These are phyloP conservation scores for Xestia xanthographa DNA, from an alignment of 2,888 invertebrate species.

Conservation along the genomic window DNA sequence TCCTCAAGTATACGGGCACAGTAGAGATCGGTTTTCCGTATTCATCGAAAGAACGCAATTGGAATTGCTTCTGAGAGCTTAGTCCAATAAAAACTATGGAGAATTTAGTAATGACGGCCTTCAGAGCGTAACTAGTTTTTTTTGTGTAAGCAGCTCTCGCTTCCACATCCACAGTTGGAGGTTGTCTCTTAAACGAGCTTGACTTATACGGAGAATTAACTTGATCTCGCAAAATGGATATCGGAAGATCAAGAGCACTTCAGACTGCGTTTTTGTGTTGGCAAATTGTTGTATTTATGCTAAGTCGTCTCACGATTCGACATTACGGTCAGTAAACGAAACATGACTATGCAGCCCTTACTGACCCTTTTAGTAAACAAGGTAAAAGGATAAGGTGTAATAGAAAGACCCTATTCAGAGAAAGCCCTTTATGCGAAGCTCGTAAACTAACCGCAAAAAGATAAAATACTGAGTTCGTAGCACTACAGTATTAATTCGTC, in stretches of 20 bases:
- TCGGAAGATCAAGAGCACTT: conserved; percentile 53
- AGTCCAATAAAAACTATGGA: conserved; percentile 79
- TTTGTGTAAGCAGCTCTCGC: conserved; percentile 76
- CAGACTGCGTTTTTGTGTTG: conserved; percentile 40
- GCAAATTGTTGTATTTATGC: conserved; percentile 32
- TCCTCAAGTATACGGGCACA: conserved; percentile 39
- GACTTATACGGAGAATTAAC: conserved; percentile 71
- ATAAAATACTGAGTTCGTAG: conserved; percentile 41
- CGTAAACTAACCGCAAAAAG: conserved; percentile 54
- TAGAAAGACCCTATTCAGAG: conserved; percentile 46
- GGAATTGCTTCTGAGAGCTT: conserved; percentile 78
- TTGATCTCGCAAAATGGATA: conserved; percentile 57
- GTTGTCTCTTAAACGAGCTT: conserved; percentile 75
- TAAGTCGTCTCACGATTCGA: conserved; percentile 24
- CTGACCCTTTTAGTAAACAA: conserved; percentile 16
- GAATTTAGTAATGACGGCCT: conserved; percentile 86
- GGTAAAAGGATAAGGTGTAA: conserved; percentile 16
- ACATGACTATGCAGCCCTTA: conserved; percentile 3
- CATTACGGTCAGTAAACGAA: conserved; percentile 7
- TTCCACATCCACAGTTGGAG: conserved; percentile 73
- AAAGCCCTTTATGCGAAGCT: conserved; percentile 45
- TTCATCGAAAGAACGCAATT: conserved; percentile 68
- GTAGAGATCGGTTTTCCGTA: conserved; percentile 63
- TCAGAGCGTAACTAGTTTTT: conserved; percentile 83
- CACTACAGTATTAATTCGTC: conserved; percentile 47